These are phyloP conservation scores for Callipepla squamata DNA, from an alignment of 2,113 vertebrate genomes.

Conservation along the genomic window DNA sequence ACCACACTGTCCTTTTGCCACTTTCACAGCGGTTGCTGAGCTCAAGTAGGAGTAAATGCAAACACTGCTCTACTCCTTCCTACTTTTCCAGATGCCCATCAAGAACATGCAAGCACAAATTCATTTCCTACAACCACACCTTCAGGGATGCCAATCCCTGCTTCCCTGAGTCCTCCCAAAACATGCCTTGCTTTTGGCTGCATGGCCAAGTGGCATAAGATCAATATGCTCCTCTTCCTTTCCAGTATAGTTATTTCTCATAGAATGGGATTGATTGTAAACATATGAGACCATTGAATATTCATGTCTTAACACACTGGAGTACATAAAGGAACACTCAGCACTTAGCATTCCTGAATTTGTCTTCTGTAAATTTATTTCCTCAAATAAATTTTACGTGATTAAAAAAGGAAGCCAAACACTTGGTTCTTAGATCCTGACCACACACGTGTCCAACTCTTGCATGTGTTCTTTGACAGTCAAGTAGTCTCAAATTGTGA, in stretches of 20 bases:
- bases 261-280: not conserved
- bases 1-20: fast-evolving
- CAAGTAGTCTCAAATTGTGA: not conserved
- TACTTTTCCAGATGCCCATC: not conserved
- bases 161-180: not conserved
- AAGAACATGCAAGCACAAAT: not conserved
- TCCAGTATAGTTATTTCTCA: not conserved
- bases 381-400: not conserved
- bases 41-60: not conserved
- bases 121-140: fast-evolving
- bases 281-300: conserved; percentile 18
- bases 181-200: not conserved
- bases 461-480: not conserved
- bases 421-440: conserved; percentile 32
- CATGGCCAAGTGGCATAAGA: not conserved
- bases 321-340: not conserved
- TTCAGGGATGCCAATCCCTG: not conserved
- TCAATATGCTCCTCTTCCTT: not conserved
- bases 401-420: conserved; percentile 56
- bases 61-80: not conserved
- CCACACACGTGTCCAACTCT: conserved; percentile 1
- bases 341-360: conserved; percentile 37
- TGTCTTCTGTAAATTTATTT: conserved; percentile 46
- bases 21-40: fast-evolving
- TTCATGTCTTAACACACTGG: conserved; percentile 45